These are phyloP conservation scores for Aquatica leii DNA, from an alignment of 2,888 invertebrate species.

Conservation along the genomic window DNA sequence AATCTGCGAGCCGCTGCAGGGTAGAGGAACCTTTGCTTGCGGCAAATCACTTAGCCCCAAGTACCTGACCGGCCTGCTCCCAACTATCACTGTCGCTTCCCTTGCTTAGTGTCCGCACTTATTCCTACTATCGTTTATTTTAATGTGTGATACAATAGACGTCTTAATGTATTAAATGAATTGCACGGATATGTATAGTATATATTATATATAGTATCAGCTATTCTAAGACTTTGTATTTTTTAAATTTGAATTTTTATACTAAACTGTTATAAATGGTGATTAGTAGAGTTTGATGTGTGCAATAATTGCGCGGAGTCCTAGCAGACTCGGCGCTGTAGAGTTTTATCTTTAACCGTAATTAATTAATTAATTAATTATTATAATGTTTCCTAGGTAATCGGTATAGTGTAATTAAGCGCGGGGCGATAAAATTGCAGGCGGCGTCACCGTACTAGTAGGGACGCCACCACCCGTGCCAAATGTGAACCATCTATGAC, in stretches of 20 bases:
- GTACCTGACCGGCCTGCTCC: constrained; percentile 60
- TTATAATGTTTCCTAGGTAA: constrained; percentile 59
- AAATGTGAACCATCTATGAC: constrained; percentile 57
- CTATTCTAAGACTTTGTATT: constrained; percentile 63
- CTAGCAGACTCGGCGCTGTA: constrained; percentile 52
- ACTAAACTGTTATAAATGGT: constrained; percentile 63
- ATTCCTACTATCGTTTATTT: constrained; percentile 55
- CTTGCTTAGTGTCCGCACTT: constrained; percentile 53
- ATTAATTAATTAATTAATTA: constrained; percentile 48
- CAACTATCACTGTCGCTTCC: constrained; percentile 47
- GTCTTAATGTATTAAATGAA: constrained; percentile 60
- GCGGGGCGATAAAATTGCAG: constrained; percentile 52
- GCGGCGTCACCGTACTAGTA: constrained; percentile 38
- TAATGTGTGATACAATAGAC: constrained; percentile 61
- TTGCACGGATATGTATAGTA: constrained; percentile 62
- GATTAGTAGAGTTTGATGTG: constrained; percentile 62
- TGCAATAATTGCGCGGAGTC: constrained; percentile 58
- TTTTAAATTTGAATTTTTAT: constrained; percentile 64
- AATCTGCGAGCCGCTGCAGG: constrained; percentile 59
- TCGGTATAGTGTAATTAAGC: constrained; percentile 51
- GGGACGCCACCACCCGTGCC: constrained; percentile 36
- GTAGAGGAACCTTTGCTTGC: constrained; percentile 55
- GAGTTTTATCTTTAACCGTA: constrained; percentile 55
- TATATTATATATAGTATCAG: constrained; percentile 61
- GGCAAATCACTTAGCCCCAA: constrained; percentile 53